Percentiles rank a stretch among this genome's conserved stretches.
phyloP scores from a whole-genome alignment of 2,797 vertebrate genomes.

The Florisuga fusca region DNA sequence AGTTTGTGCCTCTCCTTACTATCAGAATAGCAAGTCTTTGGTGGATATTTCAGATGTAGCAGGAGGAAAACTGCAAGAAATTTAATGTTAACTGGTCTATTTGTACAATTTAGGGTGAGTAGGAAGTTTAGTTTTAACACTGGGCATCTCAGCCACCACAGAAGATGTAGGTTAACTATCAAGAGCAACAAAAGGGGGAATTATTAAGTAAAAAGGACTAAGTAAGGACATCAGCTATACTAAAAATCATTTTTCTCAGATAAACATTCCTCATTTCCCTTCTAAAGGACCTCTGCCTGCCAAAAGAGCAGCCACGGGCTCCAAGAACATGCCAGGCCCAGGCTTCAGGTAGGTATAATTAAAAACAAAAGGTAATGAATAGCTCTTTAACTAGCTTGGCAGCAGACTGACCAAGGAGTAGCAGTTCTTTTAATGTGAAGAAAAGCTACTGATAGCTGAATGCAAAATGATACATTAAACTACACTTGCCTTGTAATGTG shows the following conservation, averaged over 20 bases:
- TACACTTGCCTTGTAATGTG: neutral
- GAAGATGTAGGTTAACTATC: fast-evolving
- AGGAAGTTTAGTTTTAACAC: neutral
- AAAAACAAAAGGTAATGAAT: neutral
- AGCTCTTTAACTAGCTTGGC: neutral
- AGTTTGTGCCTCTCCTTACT: neutral
- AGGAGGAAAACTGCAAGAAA: neutral
- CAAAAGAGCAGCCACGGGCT: neutral
- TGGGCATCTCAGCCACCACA: neutral
- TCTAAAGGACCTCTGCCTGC: neutral
- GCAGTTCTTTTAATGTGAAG: neutral
- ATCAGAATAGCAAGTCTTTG: neutral
- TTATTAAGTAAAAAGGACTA: neutral
- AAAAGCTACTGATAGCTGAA: neutral
- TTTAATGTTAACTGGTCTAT: neutral
- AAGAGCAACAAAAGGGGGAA: neutral
- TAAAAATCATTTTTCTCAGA: neutral
- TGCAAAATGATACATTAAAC: neutral
- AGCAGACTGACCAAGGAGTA: neutral
- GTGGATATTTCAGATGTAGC: neutral
- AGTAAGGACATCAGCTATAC: neutral
- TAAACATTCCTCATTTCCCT: neutral
- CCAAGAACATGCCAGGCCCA: neutral
- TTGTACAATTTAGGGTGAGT: neutral
- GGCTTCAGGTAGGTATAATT: neutral